Evolutionary conservation across 2,888 invertebrate species (phyloP).

Genomic region (Troides oblongomaculatus): DNA sequence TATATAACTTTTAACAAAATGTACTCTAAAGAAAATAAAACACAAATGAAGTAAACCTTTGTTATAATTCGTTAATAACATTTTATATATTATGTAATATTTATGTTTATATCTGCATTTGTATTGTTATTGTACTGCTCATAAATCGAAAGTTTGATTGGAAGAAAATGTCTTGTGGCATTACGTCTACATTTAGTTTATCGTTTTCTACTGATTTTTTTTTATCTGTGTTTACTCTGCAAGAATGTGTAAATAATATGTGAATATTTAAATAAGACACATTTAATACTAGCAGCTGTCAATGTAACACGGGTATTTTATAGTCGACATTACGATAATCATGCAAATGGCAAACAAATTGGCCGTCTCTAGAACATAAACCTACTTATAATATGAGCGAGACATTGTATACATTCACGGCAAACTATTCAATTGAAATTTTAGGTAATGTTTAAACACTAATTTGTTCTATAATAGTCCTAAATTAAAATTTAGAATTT

Average conservation of each 20-base stretch:
- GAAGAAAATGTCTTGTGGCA: too few species aligned
- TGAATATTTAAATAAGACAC: conserved; percentile 36
- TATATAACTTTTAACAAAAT: too few species aligned
- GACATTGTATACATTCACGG: conserved; percentile 29
- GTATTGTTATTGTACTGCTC: too few species aligned
- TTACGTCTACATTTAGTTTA: too few species aligned
- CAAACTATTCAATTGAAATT: conserved; percentile 32
- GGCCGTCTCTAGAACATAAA: conserved; percentile 34
- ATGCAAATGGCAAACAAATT: conserved; percentile 46
- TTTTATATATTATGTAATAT: too few species aligned
- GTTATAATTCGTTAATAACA: too few species aligned
- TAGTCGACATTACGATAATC: conserved; percentile 45
- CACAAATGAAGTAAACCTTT: too few species aligned
- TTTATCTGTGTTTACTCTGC: too few species aligned
- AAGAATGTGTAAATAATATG: not conserved
- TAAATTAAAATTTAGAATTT: not conserved
- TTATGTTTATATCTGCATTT: too few species aligned
- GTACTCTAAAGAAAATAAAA: too few species aligned
- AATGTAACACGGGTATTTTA: conserved; percentile 43
- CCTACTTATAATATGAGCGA: conserved; percentile 27
- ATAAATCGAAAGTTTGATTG: too few species aligned
- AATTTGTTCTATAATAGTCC: conserved; percentile 1
- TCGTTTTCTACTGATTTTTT: too few species aligned
- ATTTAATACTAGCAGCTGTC: conserved; percentile 30
- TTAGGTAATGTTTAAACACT: conserved; percentile 10